These are phyloP conservation scores for Strix uralensis DNA, from an alignment of 2,113 vertebrate species.

Conservation along the genomic window DNA sequence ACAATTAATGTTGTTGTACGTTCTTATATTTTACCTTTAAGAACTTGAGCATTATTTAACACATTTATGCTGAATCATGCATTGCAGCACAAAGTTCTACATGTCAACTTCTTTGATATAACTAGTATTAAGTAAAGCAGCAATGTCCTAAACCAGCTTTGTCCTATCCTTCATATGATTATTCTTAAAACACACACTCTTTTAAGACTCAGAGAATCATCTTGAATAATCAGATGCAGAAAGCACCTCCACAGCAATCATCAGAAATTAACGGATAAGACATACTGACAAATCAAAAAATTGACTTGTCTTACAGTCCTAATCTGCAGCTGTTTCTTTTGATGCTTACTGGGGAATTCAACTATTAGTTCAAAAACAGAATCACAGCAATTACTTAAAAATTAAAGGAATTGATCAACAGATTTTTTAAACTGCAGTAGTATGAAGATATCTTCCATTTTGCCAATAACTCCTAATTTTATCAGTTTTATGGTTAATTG, in stretches of 20 bases:
- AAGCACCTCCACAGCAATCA: neutral
- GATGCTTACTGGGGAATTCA: neutral
- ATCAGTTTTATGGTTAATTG: neutral
- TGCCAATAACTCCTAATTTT: neutral
- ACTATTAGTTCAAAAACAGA: neutral
- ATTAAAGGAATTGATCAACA: neutral
- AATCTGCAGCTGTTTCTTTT: neutral
- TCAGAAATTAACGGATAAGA: neutral
- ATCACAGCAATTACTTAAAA: neutral
- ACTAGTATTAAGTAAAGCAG: neutral
- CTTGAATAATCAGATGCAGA: neutral
- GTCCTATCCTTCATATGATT: neutral
- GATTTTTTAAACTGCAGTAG: neutral
- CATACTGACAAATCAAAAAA: neutral
- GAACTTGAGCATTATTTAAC: neutral
- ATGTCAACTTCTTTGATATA: neutral
- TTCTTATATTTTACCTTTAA: neutral
- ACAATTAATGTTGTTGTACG: neutral
- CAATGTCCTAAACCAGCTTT: neutral
- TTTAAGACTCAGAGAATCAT: neutral
- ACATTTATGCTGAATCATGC: neutral
- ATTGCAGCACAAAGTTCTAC: neutral
- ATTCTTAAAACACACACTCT: neutral
- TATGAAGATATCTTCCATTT: neutral
- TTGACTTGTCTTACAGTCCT: neutral